Evolutionary conservation across 2,888 invertebrate species (phyloP), one percentile per base, ranked within the genome.

Genomic region (Tetragonula carbonaria): DNA sequence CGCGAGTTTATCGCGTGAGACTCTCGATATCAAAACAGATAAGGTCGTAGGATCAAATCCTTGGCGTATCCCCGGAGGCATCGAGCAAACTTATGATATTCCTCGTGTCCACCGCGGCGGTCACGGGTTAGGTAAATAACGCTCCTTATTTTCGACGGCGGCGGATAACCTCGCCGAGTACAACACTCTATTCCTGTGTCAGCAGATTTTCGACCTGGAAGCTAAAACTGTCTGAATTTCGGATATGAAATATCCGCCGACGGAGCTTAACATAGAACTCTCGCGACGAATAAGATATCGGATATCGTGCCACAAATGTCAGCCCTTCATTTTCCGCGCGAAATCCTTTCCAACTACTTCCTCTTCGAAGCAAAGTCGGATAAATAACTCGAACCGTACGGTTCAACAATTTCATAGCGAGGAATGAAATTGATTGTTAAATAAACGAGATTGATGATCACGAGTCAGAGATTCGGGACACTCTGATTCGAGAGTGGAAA

Each of bases 31-130:
- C 75, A 51, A 59, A 2, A 51, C 51, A 38, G 71, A 73, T 63
- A 74, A 77, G 71, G 82, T 77, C 79, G 76, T 62, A 63, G 72
- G 75, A 84, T 81, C 72, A 75, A 55, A 65, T 72, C 72, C 33
- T 53, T 80, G 78, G 70, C 72, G 78, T 71, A 72, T 74, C 74
- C 82, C 81, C 53, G 51, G 55, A 62, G 81, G 81, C 81, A 38
- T 14, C 63, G 75, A 78, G 65, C 87, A 76, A 83, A 87, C 84
- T 84, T 88, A 80, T 80, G 76, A 88, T 84, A 86, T 85, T 79
- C 78, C 70, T 51, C 18, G 38, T 63, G 73, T 83, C 84, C 83
- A 18, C 68, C 83, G 21, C 72, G 18, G 70, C 76, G 83, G 78
- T 87, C 86, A 77, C 67, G 45, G 67, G 68, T 67, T 74, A 76